Conservation (phyloP, 1,140 invertebrate species). For the Ooceraea biroi region DNA sequence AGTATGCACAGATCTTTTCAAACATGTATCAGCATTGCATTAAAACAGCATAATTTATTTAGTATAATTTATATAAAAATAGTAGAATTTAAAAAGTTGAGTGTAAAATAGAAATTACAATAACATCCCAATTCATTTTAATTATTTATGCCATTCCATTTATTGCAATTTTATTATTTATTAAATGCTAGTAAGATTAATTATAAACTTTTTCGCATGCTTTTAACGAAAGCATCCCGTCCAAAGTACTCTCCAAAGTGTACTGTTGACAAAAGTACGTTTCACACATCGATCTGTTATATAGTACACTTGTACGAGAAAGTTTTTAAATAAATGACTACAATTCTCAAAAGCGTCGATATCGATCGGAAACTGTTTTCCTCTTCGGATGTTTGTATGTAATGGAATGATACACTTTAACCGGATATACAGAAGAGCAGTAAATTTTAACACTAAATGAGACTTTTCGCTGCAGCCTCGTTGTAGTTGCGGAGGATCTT, state of each 20-base stretch:
- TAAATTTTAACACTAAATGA: conserved; percentile 9
- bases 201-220: conserved; percentile 27
- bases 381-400: neutral
- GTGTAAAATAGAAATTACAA: conserved; percentile 46
- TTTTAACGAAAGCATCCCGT: conserved; percentile 52
- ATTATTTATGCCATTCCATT: too few species aligned
- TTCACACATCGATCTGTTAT: conserved; percentile 7
- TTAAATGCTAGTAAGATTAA: conserved; percentile 4
- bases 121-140: conserved; percentile 2
- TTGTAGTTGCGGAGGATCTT: neutral
- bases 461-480: neutral
- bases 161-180: too few species aligned
- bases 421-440: neutral
- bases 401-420: conserved; percentile 13
- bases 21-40: neutral
- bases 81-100: neutral
- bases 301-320: neutral
- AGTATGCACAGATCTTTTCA: neutral
- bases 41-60: neutral
- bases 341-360: conserved; percentile 28
- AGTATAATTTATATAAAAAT: too few species aligned
- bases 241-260: neutral
- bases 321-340: conserved; percentile 20
- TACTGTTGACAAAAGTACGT: neutral
- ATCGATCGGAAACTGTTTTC: conserved; percentile 26